phyloP scores from a whole-genome alignment of 2,797 vertebrate genomes.

The Argya squamiceps region DNA sequence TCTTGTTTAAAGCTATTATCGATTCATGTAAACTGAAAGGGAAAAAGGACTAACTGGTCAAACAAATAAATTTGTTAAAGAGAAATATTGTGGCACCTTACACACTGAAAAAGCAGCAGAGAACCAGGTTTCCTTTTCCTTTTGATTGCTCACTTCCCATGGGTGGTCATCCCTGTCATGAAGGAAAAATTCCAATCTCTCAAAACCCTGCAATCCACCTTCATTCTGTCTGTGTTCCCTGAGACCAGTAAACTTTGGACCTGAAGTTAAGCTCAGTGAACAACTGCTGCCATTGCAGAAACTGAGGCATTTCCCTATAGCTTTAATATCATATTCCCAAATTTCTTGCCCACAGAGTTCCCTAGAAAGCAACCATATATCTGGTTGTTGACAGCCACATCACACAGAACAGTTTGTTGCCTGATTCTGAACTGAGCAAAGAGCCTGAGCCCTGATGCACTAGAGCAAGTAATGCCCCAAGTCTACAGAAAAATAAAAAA shows the following conservation, averaged over 20 bases:
- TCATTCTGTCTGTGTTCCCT: neutral
- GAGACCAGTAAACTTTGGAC: neutral
- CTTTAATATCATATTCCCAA: neutral
- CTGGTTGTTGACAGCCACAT: neutral
- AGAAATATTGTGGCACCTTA: neutral
- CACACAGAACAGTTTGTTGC: neutral
- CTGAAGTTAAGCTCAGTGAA: neutral
- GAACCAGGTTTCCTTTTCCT: neutral
- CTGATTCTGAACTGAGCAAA: neutral
- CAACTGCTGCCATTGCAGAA: neutral
- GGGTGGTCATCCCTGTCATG: rapidly evolving
- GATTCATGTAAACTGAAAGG: neutral
- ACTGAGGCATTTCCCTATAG: neutral
- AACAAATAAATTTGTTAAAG: neutral
- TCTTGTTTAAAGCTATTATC: neutral
- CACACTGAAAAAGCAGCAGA: neutral
- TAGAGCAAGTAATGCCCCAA: rapidly evolving
- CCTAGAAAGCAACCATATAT: rapidly evolving
- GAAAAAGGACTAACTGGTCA: neutral
- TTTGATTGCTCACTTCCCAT: neutral
- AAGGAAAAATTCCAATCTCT: neutral
- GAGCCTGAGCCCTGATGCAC: neutral
- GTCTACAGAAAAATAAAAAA: neutral
- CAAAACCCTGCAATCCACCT: neutral
- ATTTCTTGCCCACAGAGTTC: neutral